These are phyloP conservation scores for Chionodraco myersi DNA, from an alignment of 2,113 vertebrate genomes.

Conservation along the genomic window DNA sequence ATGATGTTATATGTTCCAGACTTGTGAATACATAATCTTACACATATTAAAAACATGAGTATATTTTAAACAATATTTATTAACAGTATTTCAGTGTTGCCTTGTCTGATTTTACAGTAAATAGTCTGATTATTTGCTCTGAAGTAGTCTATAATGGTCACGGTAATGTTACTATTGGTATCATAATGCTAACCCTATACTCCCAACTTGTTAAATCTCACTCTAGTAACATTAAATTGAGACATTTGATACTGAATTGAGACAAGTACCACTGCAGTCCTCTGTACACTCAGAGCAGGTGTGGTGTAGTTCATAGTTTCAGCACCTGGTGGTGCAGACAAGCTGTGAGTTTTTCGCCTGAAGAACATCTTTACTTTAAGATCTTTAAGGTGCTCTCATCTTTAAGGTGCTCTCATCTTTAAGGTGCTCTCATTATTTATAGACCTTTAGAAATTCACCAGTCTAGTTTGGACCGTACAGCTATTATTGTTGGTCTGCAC, in stretches of 20 bases:
- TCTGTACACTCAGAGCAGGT: not conserved
- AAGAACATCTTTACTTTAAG: too few relatives aligned
- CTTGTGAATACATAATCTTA: not conserved
- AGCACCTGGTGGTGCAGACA: constrained; percentile 47
- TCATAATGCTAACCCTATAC: not conserved
- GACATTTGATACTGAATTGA: not conserved
- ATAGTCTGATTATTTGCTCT: not conserved
- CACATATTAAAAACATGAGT: not conserved
- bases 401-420: not conserved
- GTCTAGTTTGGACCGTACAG: not conserved
- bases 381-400: not conserved
- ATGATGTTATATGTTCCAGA: not conserved
- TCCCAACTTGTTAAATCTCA: not conserved
- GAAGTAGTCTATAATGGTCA: too few relatives aligned
- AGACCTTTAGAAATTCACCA: not conserved
- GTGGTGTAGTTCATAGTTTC: not conserved
- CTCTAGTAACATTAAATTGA: not conserved
- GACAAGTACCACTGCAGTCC: not conserved
- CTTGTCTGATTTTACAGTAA: not conserved
- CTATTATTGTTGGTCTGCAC: not conserved
- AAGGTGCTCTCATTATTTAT: constrained; percentile 4
- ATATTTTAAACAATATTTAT: not conserved
- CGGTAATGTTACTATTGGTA: not conserved
- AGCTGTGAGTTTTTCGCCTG: not conserved
- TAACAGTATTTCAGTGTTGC: not conserved